phyloP scores from a whole-genome alignment of 2,888 invertebrate genomes.

The Troides helena region DNA sequence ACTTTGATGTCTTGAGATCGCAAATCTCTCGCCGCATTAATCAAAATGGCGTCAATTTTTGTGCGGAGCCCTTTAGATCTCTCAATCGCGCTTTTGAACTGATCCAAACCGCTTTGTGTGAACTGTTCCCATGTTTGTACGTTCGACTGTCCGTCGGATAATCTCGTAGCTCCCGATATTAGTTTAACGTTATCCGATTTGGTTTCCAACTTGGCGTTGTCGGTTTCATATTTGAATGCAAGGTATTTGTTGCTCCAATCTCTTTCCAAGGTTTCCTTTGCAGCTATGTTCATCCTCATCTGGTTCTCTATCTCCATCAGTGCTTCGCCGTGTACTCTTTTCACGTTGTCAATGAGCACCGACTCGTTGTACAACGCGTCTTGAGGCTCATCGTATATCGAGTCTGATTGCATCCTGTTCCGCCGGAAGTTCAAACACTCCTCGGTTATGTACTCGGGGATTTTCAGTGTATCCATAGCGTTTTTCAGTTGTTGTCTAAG shows the following conservation, averaged over 20 bases:
- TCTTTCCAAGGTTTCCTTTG: slow-evolving; percentile 88
- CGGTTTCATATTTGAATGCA: slow-evolving; percentile 87
- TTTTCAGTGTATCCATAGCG: slow-evolving; percentile 62
- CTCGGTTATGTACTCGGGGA: slow-evolving; percentile 74
- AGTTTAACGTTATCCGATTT: slow-evolving; percentile 85
- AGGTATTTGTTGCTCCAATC: slow-evolving; percentile 95
- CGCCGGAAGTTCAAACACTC: slow-evolving; percentile 86
- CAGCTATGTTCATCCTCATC: slow-evolving; percentile 85
- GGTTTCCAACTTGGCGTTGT: slow-evolving; percentile 85
- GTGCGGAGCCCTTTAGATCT: slow-evolving; percentile 85
- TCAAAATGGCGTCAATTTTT: slow-evolving; percentile 85
- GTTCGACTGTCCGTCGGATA: slow-evolving; percentile 90
- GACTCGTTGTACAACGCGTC: slow-evolving; percentile 87
- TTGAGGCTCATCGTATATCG: slow-evolving; percentile 87
- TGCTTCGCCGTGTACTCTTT: slow-evolving; percentile 81
- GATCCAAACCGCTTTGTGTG: slow-evolving; percentile 86
- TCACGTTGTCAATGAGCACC: slow-evolving; percentile 85
- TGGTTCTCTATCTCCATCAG: slow-evolving; percentile 85
- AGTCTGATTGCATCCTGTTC: slow-evolving; percentile 85
- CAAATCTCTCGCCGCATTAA: slow-evolving; percentile 89
- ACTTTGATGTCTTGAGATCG: slow-evolving; percentile 90
- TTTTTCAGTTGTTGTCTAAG: slow-evolving; percentile 71
- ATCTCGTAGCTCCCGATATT: slow-evolving; percentile 88
- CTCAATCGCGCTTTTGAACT: slow-evolving; percentile 86
- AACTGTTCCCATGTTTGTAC: slow-evolving; percentile 91